Base-by-base conservation (phyloP, 1,140 invertebrate species). In the Leptinotarsa undecemlineata region DNA sequence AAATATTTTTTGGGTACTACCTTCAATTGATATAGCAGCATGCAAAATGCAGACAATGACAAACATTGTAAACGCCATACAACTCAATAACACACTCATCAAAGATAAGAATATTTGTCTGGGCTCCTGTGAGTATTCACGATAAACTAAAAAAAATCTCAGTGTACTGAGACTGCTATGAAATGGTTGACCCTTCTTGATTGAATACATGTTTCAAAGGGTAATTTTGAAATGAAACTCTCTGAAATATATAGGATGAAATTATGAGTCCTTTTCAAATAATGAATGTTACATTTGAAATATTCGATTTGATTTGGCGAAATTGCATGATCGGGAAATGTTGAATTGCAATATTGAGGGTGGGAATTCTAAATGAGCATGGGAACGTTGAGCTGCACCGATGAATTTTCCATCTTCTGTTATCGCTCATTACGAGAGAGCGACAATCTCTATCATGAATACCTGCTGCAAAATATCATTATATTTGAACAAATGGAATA, bases 81-180 rank as follows among this genome's bases (percentile, higher is more conserved):
- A 23, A 64, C n/a, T 64, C 63, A 64, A 8, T 15, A 64, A 13
- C 6, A n/a, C 14, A 64, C 63, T 64, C 0, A 64, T 64, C 15
- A 23, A 21, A 64, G 63, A 20, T 64, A 20, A 21, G 4, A 64
- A 14, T 4, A 64, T 64, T 4, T 14, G 20, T 64, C 1, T 64
- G 11, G 26, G 20, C 14, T 64, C 26, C 11, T 64, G 20, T 33
- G 14, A 15, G n/a, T 57, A 23, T 4, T 64, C 63, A 13, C 20
- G 20, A 21, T 64, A 64, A 23, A 64, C 63, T 15, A 64, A 21
- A 64, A 64, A 64, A 26, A 64, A 64, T 64, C 63, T 64, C 20
- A 64, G 21, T 64, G 63, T 64, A 6, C 63, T 64, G 20, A 64
- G 63, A 20, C 63, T 64, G 15, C 20, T 23, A 21, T 64, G 14